Percentiles rank a stretch among this genome's conserved stretches.
Evolutionary conservation across 2,797 vertebrate species (phyloP).

Genomic region (Diplodus puntazzo): DNA sequence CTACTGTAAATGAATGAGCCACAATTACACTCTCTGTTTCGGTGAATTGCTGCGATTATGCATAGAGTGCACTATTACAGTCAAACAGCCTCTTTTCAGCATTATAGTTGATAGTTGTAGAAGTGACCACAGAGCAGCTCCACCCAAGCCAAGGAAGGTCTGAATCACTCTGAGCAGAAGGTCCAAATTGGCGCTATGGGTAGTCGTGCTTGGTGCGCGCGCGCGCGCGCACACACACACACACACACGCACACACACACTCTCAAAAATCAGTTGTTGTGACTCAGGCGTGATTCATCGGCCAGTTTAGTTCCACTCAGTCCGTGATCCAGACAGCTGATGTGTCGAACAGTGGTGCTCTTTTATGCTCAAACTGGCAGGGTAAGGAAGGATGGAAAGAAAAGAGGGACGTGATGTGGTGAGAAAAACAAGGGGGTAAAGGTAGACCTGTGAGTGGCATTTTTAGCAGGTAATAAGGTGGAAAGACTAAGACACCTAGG

Average conservation of each 20-base stretch:
- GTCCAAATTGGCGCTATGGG: slow-evolving; percentile 68
- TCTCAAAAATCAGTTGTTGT: slow-evolving; percentile 56
- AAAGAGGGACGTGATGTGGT: slow-evolving; percentile 23
- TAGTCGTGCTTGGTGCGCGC: slow-evolving; percentile 24
- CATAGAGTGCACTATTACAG: slow-evolving; percentile 31
- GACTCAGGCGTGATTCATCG: slow-evolving; percentile 73
- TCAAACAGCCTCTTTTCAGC: slow-evolving; percentile 39
- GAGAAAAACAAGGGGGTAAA: slow-evolving; percentile 25
- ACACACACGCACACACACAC: slow-evolving; percentile 30
- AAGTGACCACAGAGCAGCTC: slow-evolving; percentile 77
- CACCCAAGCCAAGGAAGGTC: slow-evolving; percentile 77
- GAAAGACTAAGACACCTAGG: background rate
- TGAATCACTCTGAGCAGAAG: slow-evolving; percentile 79
- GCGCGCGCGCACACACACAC: slow-evolving; percentile 22
- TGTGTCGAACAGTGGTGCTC: slow-evolving; percentile 44
- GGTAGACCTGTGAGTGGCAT: slow-evolving; percentile 13
- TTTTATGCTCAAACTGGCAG: slow-evolving; percentile 34
- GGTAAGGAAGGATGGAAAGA: slow-evolving; percentile 36
- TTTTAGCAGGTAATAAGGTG: background rate
- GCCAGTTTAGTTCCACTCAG: slow-evolving; percentile 58
- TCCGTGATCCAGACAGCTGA: slow-evolving; percentile 46
- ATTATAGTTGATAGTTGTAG: slow-evolving; percentile 46
- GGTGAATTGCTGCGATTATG: slow-evolving; percentile 55
- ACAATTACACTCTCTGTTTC: slow-evolving; percentile 25
- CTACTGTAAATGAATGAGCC: slow-evolving; percentile 43